phyloP scores from a whole-genome alignment of 2,113 vertebrate species.

The Orientallactaga bullata region DNA sequence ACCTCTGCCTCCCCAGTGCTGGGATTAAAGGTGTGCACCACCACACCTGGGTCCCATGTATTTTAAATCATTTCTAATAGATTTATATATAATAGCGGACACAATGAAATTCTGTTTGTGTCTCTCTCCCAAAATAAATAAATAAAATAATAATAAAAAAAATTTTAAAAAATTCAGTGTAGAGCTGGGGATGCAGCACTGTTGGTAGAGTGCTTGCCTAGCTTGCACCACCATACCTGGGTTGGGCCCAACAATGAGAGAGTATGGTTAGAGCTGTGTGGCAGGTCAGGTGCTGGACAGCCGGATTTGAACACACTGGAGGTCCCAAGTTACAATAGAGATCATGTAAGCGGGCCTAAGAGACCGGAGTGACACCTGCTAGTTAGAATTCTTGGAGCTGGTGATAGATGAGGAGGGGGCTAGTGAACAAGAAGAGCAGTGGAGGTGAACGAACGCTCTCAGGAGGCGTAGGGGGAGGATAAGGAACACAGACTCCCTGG shows the following conservation, averaged over 20 bases:
- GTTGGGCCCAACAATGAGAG: neutral
- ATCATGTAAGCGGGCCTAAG: rapidly evolving
- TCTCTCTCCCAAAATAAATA: no score
- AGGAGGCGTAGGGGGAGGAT: neutral
- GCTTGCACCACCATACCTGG: neutral
- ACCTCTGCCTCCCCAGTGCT: no score
- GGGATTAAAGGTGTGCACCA: no score
- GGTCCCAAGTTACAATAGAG: rapidly evolving
- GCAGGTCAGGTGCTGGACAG: rapidly evolving
- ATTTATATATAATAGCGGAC: no score
- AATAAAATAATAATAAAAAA: no score
- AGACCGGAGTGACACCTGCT: rapidly evolving
- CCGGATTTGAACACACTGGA: no score
- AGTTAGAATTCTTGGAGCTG: neutral
- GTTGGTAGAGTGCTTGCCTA: no score
- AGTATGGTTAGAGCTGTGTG: rapidly evolving
- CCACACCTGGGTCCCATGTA: no score
- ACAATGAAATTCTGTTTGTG: no score
- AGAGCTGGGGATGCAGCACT: no score
- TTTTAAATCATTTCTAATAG: no score
- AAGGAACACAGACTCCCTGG: neutral
- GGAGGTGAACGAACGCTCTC: neutral
- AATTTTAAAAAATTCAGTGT: no score
- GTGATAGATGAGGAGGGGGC: neutral
- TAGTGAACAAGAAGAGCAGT: neutral